Conservation (phyloP, 2,888 invertebrate species). For the Lasioglossum malachurum region DNA sequence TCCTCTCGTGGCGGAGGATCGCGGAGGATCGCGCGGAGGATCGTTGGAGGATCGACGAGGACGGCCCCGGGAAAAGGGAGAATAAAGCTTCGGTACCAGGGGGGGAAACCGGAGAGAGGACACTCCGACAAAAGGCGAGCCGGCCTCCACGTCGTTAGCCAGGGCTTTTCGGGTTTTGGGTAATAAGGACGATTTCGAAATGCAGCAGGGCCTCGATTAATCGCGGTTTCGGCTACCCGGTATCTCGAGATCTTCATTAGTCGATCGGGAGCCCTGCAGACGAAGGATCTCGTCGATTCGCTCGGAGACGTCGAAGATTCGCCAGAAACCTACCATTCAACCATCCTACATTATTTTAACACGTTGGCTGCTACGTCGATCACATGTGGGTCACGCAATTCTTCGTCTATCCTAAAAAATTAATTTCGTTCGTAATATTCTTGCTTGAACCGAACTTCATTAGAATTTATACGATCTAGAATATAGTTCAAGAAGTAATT, state of each 20-base stretch:
- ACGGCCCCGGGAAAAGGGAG: constrained; percentile 57
- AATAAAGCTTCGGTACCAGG: constrained; percentile 54
- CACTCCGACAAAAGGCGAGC: constrained; percentile 48
- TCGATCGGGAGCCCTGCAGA: neutral
- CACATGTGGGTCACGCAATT: no score
- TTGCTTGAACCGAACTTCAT: no score
- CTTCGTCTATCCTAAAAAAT: no score
- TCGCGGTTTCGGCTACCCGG: constrained; percentile 6
- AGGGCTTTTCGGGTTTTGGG: constrained; percentile 30
- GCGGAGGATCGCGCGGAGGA: neutral
- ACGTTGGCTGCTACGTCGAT: no score
- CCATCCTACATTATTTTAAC: no score
- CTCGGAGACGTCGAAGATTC: neutral
- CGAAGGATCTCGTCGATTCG: neutral
- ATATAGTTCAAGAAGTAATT: no score
- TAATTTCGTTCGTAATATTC: no score
- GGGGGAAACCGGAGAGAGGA: constrained; percentile 10
- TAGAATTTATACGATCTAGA: no score
- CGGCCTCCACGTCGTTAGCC: constrained; percentile 29
- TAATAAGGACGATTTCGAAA: neutral
- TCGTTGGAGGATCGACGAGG: constrained; percentile 38
- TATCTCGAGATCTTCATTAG: constrained; percentile 19
- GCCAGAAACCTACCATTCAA: neutral
- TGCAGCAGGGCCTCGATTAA: constrained; percentile 8
- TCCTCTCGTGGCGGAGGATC: constrained; percentile 54